Percentiles rank a stretch among this genome's conserved stretches.
Evolutionary conservation across 2,797 vertebrate species (phyloP).

Genomic region (Malurus leucopterus): DNA sequence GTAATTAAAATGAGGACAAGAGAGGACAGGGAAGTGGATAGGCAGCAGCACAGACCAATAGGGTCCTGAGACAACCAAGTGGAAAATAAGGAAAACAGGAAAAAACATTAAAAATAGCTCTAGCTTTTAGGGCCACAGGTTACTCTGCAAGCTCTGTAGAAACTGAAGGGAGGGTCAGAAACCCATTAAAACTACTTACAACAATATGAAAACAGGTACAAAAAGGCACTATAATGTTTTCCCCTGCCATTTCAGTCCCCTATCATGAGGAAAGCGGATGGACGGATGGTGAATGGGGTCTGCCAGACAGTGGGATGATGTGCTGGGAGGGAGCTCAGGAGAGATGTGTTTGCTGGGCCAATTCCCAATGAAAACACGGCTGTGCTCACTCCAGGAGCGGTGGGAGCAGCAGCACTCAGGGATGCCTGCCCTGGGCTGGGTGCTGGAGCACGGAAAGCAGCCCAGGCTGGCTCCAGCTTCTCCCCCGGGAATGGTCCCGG

Average conservation of each 20-base stretch:
- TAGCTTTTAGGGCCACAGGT: background rate
- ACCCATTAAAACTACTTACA: background rate
- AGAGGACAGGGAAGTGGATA: background rate
- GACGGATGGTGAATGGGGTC: accelerated
- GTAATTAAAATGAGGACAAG: background rate
- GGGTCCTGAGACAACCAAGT: background rate
- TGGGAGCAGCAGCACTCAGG: background rate
- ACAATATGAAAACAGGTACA: background rate
- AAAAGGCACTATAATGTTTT: background rate
- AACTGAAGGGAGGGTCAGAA: background rate
- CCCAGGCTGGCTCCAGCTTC: accelerated
- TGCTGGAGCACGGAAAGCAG: accelerated
- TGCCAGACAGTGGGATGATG: background rate
- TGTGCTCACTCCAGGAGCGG: accelerated
- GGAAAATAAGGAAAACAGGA: background rate
- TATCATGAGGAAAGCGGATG: accelerated
- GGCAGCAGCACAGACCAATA: background rate
- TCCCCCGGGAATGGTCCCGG: accelerated
- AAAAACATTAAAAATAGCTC: background rate
- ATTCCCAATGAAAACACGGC: background rate
- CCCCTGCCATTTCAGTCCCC: background rate
- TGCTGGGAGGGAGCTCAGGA: background rate
- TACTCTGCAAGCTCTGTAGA: background rate
- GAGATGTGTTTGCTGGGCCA: background rate
- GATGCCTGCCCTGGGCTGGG: accelerated